phyloP scores from a whole-genome alignment of 1,140 invertebrate genomes.

The Harlomillsia oculata region DNA sequence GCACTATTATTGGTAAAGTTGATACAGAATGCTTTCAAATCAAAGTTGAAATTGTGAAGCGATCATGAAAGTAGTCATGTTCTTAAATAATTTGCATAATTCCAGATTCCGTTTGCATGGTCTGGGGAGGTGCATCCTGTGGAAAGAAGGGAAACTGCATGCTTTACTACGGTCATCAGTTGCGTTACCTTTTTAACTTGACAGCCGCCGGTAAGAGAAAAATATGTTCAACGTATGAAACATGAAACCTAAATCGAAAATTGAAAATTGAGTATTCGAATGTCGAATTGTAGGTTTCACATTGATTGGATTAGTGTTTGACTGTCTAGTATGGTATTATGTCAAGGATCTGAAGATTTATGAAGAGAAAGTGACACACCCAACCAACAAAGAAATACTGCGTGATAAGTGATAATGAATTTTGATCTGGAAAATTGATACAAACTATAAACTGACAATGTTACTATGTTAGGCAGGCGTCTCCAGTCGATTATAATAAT shows the following conservation, averaged over 20 bases:
- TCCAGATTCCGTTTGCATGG: conserved; percentile 54
- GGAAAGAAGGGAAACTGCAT: conserved; percentile 60
- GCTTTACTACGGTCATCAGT: conserved; percentile 54
- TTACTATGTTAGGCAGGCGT: too few species aligned
- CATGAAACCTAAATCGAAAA: background rate
- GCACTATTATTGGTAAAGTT: conserved; percentile 52
- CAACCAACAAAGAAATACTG: too few species aligned
- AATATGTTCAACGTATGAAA: background rate
- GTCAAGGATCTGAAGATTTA: conserved; percentile 24
- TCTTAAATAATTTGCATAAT: conserved; percentile 1
- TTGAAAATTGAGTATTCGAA: background rate
- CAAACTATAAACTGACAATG: too few species aligned
- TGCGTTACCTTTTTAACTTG: conserved; percentile 55
- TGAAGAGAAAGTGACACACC: too few species aligned
- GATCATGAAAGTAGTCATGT: too few species aligned
- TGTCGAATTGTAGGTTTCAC: conserved; percentile 15
- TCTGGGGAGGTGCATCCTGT: conserved; percentile 58
- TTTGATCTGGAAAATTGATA: too few species aligned
- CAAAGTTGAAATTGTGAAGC: too few species aligned
- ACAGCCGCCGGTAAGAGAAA: conserved; percentile 49
- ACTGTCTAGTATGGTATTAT: conserved; percentile 19
- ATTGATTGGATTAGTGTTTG: conserved; percentile 16
- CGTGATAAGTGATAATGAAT: too few species aligned
- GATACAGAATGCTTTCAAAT: background rate
- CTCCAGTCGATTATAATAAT: too few species aligned